These are phyloP conservation scores for Diarsia rubi DNA, from an alignment of 2,888 invertebrate genomes.

Conservation along the genomic window DNA sequence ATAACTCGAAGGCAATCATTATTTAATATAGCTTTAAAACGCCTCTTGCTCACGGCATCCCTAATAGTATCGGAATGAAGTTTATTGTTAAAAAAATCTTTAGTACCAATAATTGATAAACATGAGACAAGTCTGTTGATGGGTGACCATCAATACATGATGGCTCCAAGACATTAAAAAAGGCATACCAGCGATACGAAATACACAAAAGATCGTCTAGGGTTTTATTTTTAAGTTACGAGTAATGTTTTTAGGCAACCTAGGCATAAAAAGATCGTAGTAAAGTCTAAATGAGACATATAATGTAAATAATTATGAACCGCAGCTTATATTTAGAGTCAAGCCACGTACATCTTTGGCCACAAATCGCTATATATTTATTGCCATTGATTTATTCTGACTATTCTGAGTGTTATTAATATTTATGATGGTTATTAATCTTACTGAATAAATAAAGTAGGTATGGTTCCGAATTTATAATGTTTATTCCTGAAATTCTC, in stretches of 20 bases:
- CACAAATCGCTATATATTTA: conserved; percentile 35
- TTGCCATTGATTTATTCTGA: conserved; percentile 39
- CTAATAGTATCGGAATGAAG: not conserved
- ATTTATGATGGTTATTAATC: conserved; percentile 53
- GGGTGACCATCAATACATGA: too few species aligned
- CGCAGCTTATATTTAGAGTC: conserved; percentile 18
- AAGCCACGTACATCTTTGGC: conserved; percentile 25
- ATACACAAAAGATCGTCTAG: not conserved
- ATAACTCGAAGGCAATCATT: not conserved
- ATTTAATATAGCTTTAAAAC: not conserved
- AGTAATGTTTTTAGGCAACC: not conserved
- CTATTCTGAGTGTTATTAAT: conserved; percentile 44
- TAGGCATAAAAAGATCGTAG: not conserved
- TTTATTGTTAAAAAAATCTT: too few species aligned
- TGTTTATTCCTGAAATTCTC: conserved; percentile 21
- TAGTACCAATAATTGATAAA: too few species aligned
- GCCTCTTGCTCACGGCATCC: not conserved
- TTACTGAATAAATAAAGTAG: conserved; percentile 33
- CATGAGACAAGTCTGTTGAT: too few species aligned
- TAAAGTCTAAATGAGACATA: not conserved
- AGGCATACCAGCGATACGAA: not conserved
- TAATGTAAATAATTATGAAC: conserved; percentile 29
- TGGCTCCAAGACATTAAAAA: not conserved
- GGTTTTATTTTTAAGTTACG: not conserved
- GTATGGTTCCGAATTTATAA: conserved; percentile 6